Conservation (phyloP, 1,140 invertebrate genomes). For the Pachyrhynchus sulphureomaculatus region DNA sequence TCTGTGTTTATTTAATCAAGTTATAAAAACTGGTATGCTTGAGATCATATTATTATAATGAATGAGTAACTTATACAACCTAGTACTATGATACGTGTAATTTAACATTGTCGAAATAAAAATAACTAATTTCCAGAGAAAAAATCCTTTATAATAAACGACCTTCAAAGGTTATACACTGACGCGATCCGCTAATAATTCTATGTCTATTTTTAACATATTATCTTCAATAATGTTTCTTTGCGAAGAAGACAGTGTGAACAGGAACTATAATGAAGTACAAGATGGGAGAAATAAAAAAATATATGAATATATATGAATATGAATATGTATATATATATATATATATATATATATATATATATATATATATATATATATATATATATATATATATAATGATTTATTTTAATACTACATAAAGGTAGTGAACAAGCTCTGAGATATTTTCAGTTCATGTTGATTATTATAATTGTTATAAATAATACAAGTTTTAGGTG, state of each 20-base stretch:
- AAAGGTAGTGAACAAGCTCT: too few relatives aligned
- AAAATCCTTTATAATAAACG: not conserved
- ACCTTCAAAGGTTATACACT: not conserved
- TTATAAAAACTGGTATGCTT: not conserved
- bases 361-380: too few relatives aligned
- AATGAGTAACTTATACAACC: not conserved
- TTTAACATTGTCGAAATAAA: not conserved
- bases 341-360: too few relatives aligned
- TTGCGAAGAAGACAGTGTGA: not conserved
- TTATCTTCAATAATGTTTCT: not conserved
- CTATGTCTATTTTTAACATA: constrained; percentile 1
- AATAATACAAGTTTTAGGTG: too few relatives aligned
- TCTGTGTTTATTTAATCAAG: too few relatives aligned
- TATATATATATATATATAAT: too few relatives aligned
- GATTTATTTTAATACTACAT: too few relatives aligned
- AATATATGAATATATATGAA: too few relatives aligned
- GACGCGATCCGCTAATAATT: not conserved
- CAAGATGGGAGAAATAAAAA: not conserved
- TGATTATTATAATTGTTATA: too few relatives aligned
- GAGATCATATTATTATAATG: not conserved
- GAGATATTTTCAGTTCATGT: too few relatives aligned
- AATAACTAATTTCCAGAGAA: not conserved
- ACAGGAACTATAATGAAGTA: not conserved
- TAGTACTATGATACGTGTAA: not conserved
- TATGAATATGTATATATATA: too few relatives aligned